These are phyloP conservation scores for Betta splendens DNA, from an alignment of 2,797 vertebrate species.

Conservation along the genomic window DNA sequence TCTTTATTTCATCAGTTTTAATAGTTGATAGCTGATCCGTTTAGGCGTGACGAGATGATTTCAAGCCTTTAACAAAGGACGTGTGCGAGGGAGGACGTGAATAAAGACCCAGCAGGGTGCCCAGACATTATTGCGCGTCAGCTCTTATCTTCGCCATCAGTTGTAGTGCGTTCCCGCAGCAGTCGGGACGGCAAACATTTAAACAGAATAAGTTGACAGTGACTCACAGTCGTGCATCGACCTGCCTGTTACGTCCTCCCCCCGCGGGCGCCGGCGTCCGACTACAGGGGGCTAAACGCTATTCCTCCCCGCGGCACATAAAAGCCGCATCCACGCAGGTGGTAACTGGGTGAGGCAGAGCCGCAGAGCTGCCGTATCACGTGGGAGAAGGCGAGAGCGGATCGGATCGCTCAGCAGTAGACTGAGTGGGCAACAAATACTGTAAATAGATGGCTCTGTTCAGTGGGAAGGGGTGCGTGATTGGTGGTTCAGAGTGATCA, in stretches of 20 bases:
- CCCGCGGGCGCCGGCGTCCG: slow-evolving; percentile 19
- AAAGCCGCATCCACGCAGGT: slow-evolving; percentile 49
- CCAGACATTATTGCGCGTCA: not conserved
- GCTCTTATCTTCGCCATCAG: not conserved
- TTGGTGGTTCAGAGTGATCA: slow-evolving; percentile 31
- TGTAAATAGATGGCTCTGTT: slow-evolving; percentile 39
- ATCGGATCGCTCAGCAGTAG: slow-evolving; percentile 25
- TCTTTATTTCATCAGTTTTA: slow-evolving; percentile 2
- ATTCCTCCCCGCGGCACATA: slow-evolving; percentile 26
- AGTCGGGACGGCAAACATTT: slow-evolving; percentile 3
- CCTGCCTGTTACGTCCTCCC: slow-evolving; percentile 41
- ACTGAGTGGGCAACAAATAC: slow-evolving; percentile 49
- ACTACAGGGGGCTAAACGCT: slow-evolving; percentile 44
- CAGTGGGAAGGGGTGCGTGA: slow-evolving; percentile 26
- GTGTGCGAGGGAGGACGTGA: not conserved
- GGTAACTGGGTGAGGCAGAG: slow-evolving; percentile 45
- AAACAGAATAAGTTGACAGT: slow-evolving; percentile 14
- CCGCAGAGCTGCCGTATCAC: slow-evolving; percentile 34
- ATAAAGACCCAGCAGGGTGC: not conserved
- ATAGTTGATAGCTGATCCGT: not conserved
- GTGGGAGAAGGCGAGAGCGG: slow-evolving; percentile 22
- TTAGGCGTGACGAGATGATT: not conserved
- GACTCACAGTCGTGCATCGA: slow-evolving; percentile 1
- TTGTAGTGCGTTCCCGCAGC: slow-evolving; percentile 11
- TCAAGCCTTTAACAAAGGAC: not conserved